A percentile compares a stretch with the other conserved stretches of the same genome.
Conservation (phyloP, 2,797 vertebrate species). For the Pyrocephalus nanus region DNA sequence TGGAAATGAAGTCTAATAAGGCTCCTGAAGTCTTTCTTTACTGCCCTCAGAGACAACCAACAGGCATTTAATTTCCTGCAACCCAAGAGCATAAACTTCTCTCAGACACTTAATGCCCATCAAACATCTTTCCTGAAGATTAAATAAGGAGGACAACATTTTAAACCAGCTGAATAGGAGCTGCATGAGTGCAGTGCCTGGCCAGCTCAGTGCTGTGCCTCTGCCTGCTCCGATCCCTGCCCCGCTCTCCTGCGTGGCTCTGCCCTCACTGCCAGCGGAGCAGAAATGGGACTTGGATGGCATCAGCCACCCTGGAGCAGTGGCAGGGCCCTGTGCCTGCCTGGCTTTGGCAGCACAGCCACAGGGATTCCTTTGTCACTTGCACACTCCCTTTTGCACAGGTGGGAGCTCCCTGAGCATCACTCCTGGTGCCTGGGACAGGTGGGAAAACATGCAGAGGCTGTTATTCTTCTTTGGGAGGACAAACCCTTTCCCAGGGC, state of each 20-base stretch:
- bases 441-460: fast-evolving
- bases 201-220: fast-evolving
- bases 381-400: background rate
- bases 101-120: background rate
- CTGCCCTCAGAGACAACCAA: background rate
- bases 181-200: background rate
- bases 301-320: background rate
- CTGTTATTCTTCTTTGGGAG: background rate
- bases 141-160: slow-evolving; percentile 12
- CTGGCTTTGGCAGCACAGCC: background rate
- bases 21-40: slow-evolving; percentile 17
- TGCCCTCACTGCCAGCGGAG: fast-evolving
- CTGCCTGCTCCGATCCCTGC: background rate
- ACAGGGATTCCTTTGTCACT: background rate
- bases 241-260: fast-evolving
- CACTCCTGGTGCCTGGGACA: background rate
- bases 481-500: background rate
- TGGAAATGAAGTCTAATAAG: slow-evolving; percentile 52
- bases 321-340: background rate
- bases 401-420: background rate
- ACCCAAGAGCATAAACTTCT: background rate
- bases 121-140: slow-evolving; percentile 4
- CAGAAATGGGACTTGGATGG: background rate
- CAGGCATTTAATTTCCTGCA: slow-evolving; percentile 52
- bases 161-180: background rate